Conservation (phyloP, 1,140 invertebrate species). For the Metopolophium dirhodum region DNA sequence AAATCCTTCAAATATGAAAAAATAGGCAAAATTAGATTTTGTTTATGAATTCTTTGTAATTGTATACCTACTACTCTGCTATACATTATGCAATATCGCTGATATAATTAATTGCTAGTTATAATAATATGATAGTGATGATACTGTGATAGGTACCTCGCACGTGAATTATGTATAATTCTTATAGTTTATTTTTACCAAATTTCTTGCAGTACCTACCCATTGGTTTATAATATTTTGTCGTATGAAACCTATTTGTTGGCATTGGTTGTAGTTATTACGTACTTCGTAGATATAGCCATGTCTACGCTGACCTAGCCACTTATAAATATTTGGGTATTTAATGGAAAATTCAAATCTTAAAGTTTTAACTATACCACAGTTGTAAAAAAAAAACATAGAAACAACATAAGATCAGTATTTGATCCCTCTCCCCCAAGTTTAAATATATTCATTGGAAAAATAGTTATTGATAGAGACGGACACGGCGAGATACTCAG, state of each 20-base stretch:
- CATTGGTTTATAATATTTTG: background rate
- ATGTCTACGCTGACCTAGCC: background rate
- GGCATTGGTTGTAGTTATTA: background rate
- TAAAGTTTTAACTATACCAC: too few species aligned
- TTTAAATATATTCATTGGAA: background rate
- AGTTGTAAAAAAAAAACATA: background rate
- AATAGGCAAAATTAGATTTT: background rate
- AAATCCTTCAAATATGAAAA: background rate
- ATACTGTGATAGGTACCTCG: too few species aligned
- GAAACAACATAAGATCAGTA: rapidly evolving
- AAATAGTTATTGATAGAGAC: background rate
- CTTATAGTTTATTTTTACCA: background rate
- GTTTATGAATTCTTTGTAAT: background rate
- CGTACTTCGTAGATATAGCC: background rate
- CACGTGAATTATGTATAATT: background rate
- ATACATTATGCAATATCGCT: background rate
- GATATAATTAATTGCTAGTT: background rate
- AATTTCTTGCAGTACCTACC: background rate
- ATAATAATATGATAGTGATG: too few species aligned
- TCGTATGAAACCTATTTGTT: background rate
- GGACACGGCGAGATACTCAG: background rate
- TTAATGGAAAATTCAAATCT: background rate
- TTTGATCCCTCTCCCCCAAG: background rate
- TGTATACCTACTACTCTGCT: background rate
- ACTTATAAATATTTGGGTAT: background rate